Base-by-base conservation (phyloP, 2,113 vertebrate genomes). In the Rhombomys opimus region DNA sequence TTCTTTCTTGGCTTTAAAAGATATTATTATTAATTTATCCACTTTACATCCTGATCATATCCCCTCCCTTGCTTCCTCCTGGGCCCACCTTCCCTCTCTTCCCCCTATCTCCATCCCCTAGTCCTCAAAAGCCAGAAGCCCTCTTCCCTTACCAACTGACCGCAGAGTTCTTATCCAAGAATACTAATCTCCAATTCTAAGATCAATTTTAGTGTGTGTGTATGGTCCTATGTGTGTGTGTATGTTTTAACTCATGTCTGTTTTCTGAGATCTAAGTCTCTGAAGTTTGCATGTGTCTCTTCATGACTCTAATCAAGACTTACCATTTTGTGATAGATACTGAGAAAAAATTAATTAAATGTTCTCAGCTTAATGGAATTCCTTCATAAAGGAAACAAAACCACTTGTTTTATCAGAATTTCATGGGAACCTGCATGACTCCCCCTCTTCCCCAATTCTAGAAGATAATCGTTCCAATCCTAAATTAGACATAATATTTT, bases 361-460 rank as follows among this genome's bases (percentile, higher is more conserved):
- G 1, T 10, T 90, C 59, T 94, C 67, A 46, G 25, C 38, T 82
- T 72, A 78, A 77, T 54, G 72, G 63, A 92, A 67, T 67, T 54
- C 59, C n/a, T 59, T 3, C 78, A 32, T 80, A 86, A 94, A 89
- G 87, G 54, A 95, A 68, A 86, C 5, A n/a, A 80, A 94, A 93
- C 85, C 67, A n/a, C 22, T 90, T 90, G 32, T 87, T 41, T 73
- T 61, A 76, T 82, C 72, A 32, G 35, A 15, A 41, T 27, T 76
- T 90, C 7, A 6, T 17, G 30, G n/a, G 15, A 65, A 63, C 14
- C 8, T 67, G 10, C 75, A 13, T 73, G 12, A 5, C 27, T 90
- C 41, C 52, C 68, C 67, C 70, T 11, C 15, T 6, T 15, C 10
- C 61, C 67, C 22, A 85, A 30, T 52, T 80, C 57, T 72, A 91